Evolutionary conservation across 2,888 invertebrate species (phyloP), one percentile per base, ranked within the genome.

Genomic region (Mesorhabditis spiculigera): DNA sequence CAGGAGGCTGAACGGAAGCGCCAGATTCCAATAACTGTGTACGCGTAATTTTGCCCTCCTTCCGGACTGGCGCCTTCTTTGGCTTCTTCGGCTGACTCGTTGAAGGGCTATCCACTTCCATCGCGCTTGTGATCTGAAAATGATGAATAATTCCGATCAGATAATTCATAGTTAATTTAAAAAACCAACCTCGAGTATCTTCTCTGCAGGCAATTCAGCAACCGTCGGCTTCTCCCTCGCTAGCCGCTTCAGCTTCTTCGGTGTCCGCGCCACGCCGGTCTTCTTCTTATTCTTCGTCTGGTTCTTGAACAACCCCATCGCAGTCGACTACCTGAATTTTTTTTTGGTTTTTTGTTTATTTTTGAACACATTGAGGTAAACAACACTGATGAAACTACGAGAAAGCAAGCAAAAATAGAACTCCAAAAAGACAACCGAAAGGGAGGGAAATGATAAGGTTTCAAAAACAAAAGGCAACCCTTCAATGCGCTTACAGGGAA

Each of bases 261-360:
- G 10, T 50, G 58, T n/a, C 58, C 8, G 10, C 10, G 58, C 58
- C 10, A 50, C 58, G 8, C n/a, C 10, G n/a, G 8, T 10, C 58
- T 50, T 50, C 58, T 50, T 50, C n/a, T 50, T 50, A 50, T 50
- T 50, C 58, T 50, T 50, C 10, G 58, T n/a, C 58, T 13, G 8
- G n/a, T 50, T 50, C 58, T 50, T 50, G 58, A 50, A 50, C 10
- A 50, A n/a, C 8, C 58, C 58, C 58, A 50, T 50, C 58, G 58
- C 28, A 28, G 28, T 50, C 58, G 58, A 50, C n/a, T 50, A 50
- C n/a, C 58, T n/a, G 8, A 50, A 50, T 50, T 50, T 50, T 50
- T 50, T 50, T 50, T 50, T 50, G n/a, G 8, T 50, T 50, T n/a
- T 50, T 50, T n/a, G 8, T 50, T 50, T 50, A 50, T 13, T 50